Percentiles rank a stretch among this genome's conserved stretches.
Evolutionary conservation across 2,797 vertebrate genomes (phyloP).

Genomic region (Bryconaethiops microstoma): DNA sequence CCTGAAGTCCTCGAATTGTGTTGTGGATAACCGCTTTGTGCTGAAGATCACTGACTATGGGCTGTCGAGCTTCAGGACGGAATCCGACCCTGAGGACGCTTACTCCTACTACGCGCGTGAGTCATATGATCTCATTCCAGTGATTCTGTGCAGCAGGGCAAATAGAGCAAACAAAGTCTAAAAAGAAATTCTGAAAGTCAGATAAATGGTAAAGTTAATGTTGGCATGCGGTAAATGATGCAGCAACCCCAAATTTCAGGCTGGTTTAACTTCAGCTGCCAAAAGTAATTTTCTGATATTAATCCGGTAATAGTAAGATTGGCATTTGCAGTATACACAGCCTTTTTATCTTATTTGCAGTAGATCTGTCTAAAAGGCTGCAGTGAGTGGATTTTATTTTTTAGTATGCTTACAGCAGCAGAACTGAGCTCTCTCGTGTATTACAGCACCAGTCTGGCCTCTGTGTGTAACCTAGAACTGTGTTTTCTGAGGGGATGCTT

Average conservation of each 20-base stretch:
- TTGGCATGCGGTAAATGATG: too few relatives aligned
- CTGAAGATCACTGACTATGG: constrained; percentile 96
- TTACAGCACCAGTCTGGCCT: not conserved
- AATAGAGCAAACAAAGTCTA: not conserved
- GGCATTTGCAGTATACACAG: not conserved
- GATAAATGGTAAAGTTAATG: not conserved
- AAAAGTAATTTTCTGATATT: too few relatives aligned
- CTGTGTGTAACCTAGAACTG: constrained; percentile 4
- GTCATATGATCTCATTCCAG: constrained; percentile 53
- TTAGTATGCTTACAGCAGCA: not conserved
- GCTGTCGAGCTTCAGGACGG: constrained; percentile 82
- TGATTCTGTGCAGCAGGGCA: not conserved
- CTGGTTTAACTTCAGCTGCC: too few relatives aligned
- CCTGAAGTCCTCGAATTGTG: constrained; percentile 95
- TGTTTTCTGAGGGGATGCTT: not conserved
- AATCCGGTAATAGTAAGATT: too few relatives aligned
- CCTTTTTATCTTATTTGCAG: not conserved
- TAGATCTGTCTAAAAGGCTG: not conserved
- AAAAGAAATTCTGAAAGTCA: not conserved
- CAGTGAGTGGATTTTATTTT: not conserved
- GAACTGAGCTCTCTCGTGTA: not conserved
- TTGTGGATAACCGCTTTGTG: constrained; percentile 94
- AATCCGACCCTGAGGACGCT: constrained; percentile 74
- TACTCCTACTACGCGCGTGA: constrained; percentile 88
- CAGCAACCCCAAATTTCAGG: too few relatives aligned